Conservation (phyloP, 1,140 invertebrate species). For the Latrodectus geometricus region DNA sequence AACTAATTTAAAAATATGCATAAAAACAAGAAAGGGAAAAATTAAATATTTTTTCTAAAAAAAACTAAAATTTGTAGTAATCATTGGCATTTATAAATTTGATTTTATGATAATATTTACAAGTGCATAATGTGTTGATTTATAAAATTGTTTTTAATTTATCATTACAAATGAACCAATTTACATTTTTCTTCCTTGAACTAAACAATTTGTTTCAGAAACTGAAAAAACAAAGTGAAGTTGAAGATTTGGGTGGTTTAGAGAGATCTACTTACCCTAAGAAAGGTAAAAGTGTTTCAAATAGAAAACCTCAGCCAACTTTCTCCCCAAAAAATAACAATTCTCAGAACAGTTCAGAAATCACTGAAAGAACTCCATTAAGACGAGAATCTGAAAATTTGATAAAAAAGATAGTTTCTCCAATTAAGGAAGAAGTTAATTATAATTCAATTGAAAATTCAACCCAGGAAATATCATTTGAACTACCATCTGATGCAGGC, state of each 20-base stretch:
- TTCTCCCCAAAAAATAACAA: constrained; percentile 24
- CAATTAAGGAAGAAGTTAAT: constrained; percentile 49
- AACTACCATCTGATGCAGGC: constrained; percentile 8
- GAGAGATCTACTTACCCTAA: constrained; percentile 58
- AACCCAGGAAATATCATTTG: constrained; percentile 25
- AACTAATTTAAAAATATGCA: too few species aligned
- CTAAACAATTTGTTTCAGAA: constrained; percentile 14
- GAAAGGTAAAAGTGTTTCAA: background rate
- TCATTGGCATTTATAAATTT: too few species aligned
- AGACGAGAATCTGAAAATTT: constrained; percentile 15
- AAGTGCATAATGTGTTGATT: too few species aligned
- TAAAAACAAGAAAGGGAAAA: too few species aligned
- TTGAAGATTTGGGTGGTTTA: constrained; percentile 24
- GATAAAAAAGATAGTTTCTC: constrained; percentile 50
- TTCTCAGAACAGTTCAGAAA: background rate
- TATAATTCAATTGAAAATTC: constrained; percentile 38
- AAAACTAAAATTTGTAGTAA: too few species aligned
- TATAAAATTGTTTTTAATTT: too few species aligned
- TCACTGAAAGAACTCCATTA: background rate
- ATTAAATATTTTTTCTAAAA: too few species aligned
- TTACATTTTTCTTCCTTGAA: background rate
- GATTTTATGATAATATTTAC: too few species aligned
- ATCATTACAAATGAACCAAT: background rate
- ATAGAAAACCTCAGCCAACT: constrained; percentile 10
- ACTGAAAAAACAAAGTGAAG: constrained; percentile 59